Evolutionary conservation across 2,797 vertebrate genomes (phyloP).

Genomic region (Thalassophryne amazonica): DNA sequence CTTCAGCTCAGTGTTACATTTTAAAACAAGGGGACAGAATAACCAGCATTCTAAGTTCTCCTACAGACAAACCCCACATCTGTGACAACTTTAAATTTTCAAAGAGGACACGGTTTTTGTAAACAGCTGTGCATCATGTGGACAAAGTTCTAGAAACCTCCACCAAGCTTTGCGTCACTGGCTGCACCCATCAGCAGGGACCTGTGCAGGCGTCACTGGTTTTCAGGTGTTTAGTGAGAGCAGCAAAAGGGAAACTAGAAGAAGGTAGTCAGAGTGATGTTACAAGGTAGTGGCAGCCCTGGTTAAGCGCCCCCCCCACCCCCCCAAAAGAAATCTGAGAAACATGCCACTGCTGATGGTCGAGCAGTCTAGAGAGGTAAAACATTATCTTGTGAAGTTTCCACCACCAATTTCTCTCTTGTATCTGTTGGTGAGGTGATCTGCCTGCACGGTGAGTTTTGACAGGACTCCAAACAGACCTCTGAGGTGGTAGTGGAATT

Average conservation of each 20-base stretch:
- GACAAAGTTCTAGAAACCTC: slow-evolving; percentile 49
- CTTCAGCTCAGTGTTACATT: slow-evolving; percentile 47
- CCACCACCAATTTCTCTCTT: slow-evolving; percentile 80
- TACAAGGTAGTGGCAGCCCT: slow-evolving; percentile 34
- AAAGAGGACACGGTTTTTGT: slow-evolving; percentile 3
- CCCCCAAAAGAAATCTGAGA: too few species aligned
- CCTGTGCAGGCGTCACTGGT: slow-evolving; percentile 44
- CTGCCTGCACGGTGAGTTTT: slow-evolving; percentile 79
- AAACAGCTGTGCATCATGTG: slow-evolving; percentile 51
- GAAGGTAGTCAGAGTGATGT: slow-evolving; percentile 30
- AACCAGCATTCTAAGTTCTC: slow-evolving; percentile 77
- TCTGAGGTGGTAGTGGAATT: slow-evolving; percentile 80
- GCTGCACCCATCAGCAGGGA: slow-evolving; percentile 2
- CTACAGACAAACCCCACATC: slow-evolving; percentile 30
- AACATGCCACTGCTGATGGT: slow-evolving; percentile 41
- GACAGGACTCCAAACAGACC: slow-evolving; percentile 82
- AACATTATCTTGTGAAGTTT: slow-evolving; percentile 78
- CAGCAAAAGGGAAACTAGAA: neutral
- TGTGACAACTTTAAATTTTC: slow-evolving; percentile 10
- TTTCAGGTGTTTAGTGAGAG: slow-evolving; percentile 11
- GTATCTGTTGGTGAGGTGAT: slow-evolving; percentile 81
- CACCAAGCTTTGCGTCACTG: slow-evolving; percentile 8
- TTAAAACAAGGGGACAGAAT: slow-evolving; percentile 64
- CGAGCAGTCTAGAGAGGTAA: slow-evolving; percentile 44
- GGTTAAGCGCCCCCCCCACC: too few species aligned